Evolutionary conservation across 2,888 invertebrate genomes (phyloP), one percentile per base, ranked within the genome.

Genomic region (Oscheius sp.): DNA sequence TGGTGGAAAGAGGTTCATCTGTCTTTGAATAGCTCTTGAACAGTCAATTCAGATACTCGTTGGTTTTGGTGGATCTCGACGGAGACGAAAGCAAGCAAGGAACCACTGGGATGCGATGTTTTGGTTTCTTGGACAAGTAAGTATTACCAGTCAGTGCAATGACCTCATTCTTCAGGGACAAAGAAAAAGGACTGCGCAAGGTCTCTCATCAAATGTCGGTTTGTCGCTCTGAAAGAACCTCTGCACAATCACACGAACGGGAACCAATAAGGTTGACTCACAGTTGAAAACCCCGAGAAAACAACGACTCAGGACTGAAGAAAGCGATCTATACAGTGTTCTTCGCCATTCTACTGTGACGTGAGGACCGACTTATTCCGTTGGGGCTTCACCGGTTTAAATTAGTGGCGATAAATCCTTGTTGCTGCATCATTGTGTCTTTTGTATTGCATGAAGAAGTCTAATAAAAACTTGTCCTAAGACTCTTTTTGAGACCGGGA

Each of bases 11-110:
- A 81, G 85, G 68, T 76, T 35, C 21, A 21, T 53, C 21, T 51
- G 7, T 9, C 9, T 33, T 53, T n/a, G 13, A 29, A 5, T 2
- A 21, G 9, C 1, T 2, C 33, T 50, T n/a, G 10, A 21, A n/a
- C 4, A 32, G 13, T 51, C 11, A 47, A 29, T 47, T 11, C 42
- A 75, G 79, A 48, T 85, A 86, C 73, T 86, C 85, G n/a, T 75
- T 85, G 63, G 81, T 85, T 60, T 77, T 85, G 55, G 82, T 86
- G 10, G 85, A 85, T 73, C 84, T 86, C 33, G 83, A 84, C 33
- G n/a, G 42, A 29, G 70, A 70, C 7, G 70, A 70, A 32, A 59
- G 29, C 7, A 57, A 55, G 37, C 32, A 33, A 32, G n/a, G 47
- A 10, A 7, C 32, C 32, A 33, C 32, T 37, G 55, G 33, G 2